A percentile compares a stretch with the other conserved stretches of the same genome.
phyloP scores from a whole-genome alignment of 2,888 invertebrate species.

The Eumacrocentrus americanus region DNA sequence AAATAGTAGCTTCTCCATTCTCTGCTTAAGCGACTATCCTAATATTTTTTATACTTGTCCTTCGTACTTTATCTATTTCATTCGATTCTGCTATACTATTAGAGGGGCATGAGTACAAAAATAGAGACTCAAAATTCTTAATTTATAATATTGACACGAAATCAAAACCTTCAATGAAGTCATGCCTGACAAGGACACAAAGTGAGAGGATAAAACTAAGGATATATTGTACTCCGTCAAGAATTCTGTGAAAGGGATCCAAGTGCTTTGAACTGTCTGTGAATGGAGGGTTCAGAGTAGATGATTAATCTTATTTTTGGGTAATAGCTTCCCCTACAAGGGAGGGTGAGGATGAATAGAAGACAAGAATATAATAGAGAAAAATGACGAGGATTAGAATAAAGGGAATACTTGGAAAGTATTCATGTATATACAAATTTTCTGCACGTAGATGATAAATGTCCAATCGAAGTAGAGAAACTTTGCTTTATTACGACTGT shows the following conservation, averaged over 20 bases:
- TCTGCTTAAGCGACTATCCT: no score
- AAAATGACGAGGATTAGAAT: background rate
- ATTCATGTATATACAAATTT: background rate
- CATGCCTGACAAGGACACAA: background rate
- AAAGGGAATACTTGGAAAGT: background rate
- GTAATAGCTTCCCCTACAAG: conserved; percentile 13
- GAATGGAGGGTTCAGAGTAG: conserved; percentile 14
- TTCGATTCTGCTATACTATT: conserved; percentile 15
- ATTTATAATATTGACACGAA: background rate
- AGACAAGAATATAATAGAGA: conserved; percentile 1
- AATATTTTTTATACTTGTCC: conserved; percentile 32
- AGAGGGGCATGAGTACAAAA: background rate
- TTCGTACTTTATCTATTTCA: conserved; percentile 33
- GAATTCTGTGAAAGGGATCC: background rate
- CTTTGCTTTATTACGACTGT: no score
- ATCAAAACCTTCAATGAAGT: no score
- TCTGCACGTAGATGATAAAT: no score
- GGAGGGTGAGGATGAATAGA: conserved; percentile 1
- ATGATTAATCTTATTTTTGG: conserved; percentile 32
- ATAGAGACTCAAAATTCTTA: background rate
- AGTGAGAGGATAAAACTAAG: background rate
- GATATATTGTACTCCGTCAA: background rate
- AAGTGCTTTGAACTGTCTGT: conserved; percentile 19
- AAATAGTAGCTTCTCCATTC: no score
- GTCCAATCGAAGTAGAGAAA: no score